Conservation (phyloP, 2,113 vertebrate genomes). For the Peromyscus polionotus region DNA sequence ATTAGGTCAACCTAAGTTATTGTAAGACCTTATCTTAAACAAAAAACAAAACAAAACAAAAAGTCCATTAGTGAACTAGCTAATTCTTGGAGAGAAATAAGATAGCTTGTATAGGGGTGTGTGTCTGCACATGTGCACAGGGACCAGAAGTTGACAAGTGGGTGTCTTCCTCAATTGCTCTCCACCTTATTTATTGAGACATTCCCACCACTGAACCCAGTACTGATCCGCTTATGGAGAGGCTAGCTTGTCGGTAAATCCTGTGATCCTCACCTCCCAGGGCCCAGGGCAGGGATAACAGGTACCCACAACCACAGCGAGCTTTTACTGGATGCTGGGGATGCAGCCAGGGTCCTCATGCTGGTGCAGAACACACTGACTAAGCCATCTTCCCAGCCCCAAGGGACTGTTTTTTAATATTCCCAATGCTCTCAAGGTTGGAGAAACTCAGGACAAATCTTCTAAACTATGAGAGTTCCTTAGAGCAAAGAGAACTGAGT, state of each 20-base stretch:
- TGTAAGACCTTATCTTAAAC: not conserved
- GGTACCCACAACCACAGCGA: not conserved
- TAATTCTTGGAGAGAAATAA: not conserved
- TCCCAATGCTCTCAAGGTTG: slow-evolving; percentile 36
- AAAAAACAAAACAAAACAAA: not conserved
- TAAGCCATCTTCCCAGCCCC: no score
- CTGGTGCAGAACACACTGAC: not conserved
- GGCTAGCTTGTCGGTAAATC: not conserved
- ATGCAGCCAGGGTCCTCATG: not conserved
- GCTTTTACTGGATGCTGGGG: not conserved
- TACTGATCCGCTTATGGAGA: not conserved
- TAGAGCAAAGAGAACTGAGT: slow-evolving; percentile 3
- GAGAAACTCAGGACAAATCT: slow-evolving; percentile 26
- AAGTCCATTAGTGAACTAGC: not conserved
- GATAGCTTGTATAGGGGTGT: not conserved
- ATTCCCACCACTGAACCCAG: not conserved
- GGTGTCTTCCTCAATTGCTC: not conserved
- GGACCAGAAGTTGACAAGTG: not conserved
- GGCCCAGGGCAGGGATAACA: not conserved
- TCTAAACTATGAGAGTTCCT: slow-evolving; percentile 27
- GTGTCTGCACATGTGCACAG: not conserved
- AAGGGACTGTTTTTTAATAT: not conserved
- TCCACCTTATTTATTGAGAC: not conserved
- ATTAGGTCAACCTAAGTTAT: not conserved
- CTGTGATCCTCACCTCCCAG: not conserved